Percentiles rank a stretch among this genome's conserved stretches.
phyloP scores from a whole-genome alignment of 2,113 vertebrate species.

The Aptenodytes forsteri region DNA sequence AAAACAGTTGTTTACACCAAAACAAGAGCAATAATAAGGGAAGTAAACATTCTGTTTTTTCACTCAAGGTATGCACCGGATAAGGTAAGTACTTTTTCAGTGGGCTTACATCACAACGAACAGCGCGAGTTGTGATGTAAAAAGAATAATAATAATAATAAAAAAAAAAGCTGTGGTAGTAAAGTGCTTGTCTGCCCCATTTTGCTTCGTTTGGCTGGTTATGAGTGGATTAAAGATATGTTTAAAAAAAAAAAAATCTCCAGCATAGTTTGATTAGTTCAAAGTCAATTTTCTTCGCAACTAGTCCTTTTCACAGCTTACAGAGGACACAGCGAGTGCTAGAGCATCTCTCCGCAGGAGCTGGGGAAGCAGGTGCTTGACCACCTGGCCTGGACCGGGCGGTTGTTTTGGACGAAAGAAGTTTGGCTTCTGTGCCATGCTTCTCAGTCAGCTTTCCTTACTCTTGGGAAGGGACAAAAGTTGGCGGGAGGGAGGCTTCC shows the following conservation, averaged over 20 bases:
- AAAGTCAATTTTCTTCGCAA: slow-evolving; percentile 96
- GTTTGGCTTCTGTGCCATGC: neutral
- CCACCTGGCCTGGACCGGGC: neutral
- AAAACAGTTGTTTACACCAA: slow-evolving; percentile 76
- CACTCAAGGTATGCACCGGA: slow-evolving; percentile 72
- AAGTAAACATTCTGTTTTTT: slow-evolving; percentile 80
- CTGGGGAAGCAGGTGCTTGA: neutral
- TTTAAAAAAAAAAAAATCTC: slow-evolving; percentile 77
- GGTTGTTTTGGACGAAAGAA: neutral
- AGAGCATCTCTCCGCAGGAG: neutral
- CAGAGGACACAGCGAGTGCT: neutral
- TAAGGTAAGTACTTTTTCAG: slow-evolving; percentile 79
- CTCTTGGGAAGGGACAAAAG: neutral
- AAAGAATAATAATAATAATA: slow-evolving; percentile 18
- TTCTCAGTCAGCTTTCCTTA: neutral
- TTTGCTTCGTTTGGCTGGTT: slow-evolving; percentile 99
- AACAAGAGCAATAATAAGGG: slow-evolving; percentile 69
- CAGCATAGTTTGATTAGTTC: slow-evolving; percentile 94
- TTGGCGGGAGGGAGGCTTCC: neutral
- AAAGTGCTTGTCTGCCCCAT: slow-evolving; percentile 97
- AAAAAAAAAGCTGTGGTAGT: slow-evolving; percentile 88
- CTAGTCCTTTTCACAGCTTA: slow-evolving; percentile 99
- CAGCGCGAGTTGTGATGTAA: slow-evolving; percentile 92
- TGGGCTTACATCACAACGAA: slow-evolving; percentile 94
- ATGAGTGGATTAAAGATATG: slow-evolving; percentile 98